A percentile compares a stretch with the other conserved stretches of the same genome.
Conservation (phyloP, 2,113 vertebrate genomes). For the Nibea albiflora region DNA sequence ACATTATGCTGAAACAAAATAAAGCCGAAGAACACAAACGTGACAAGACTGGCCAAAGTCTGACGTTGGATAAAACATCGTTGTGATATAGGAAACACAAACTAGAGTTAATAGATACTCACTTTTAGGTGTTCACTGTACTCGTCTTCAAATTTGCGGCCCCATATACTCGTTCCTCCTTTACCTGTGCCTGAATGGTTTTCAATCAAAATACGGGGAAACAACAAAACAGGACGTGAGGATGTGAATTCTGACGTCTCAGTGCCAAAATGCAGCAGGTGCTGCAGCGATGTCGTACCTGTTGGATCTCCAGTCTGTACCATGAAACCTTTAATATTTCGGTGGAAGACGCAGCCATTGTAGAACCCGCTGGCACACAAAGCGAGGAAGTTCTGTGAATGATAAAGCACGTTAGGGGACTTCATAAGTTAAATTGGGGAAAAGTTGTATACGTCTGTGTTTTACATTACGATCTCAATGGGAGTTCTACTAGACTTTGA, state of each 20-base stretch:
- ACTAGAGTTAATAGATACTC: conserved; percentile 30
- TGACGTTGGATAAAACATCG: too few species aligned
- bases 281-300: conserved; percentile 78
- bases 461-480: background rate
- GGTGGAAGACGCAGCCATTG: conserved; percentile 92
- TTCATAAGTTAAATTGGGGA: background rate
- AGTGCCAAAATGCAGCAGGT: background rate
- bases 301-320: conserved; percentile 97
- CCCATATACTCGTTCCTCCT: conserved; percentile 98
- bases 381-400: conserved; percentile 93
- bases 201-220: background rate
- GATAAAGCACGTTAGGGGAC: background rate
- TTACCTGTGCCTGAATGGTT: conserved; percentile 90
- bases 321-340: conserved; percentile 99
- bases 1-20: conserved; percentile 89
- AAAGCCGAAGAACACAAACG: background rate
- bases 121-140: conserved; percentile 98
- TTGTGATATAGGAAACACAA: background rate
- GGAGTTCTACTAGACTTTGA: background rate
- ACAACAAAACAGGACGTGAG: background rate
- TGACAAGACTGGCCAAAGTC: too few species aligned
- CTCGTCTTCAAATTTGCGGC: conserved; percentile 96
- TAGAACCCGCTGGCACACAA: conserved; percentile 96
- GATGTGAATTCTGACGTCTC: background rate
- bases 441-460: background rate